These are phyloP conservation scores for Timema cristinae DNA, from an alignment of 2,888 invertebrate genomes.

Conservation along the genomic window DNA sequence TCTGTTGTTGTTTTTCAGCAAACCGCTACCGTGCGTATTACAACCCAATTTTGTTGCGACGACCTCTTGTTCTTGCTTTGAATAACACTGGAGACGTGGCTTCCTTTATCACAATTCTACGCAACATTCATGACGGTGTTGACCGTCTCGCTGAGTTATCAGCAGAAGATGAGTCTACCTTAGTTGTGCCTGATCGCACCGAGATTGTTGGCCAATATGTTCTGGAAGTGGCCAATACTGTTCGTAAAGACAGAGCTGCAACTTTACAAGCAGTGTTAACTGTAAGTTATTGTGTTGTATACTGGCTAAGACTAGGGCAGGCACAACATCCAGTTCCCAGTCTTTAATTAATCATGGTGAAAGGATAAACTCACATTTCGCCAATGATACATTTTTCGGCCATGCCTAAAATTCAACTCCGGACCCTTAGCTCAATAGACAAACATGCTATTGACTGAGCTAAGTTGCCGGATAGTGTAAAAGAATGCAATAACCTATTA, in stretches of 20 bases:
- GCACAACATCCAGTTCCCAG: too few relatives aligned
- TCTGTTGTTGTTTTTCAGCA: conserved; percentile 33
- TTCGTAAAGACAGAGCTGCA: conserved; percentile 46
- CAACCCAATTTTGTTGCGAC: conserved; percentile 50
- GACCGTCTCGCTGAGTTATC: conserved; percentile 35
- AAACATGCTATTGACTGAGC: too few relatives aligned
- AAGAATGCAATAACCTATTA: too few relatives aligned
- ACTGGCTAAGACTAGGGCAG: too few relatives aligned
- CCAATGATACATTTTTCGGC: too few relatives aligned
- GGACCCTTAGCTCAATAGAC: too few relatives aligned
- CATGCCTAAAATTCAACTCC: too few relatives aligned
- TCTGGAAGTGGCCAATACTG: conserved; percentile 48
- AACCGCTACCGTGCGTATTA: conserved; percentile 57
- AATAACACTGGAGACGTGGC: conserved; percentile 57
- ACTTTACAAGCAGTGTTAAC: conserved; percentile 41
- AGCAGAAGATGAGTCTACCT: conserved; percentile 40
- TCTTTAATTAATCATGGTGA: too few relatives aligned
- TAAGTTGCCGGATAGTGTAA: too few relatives aligned
- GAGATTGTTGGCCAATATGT: conserved; percentile 56
- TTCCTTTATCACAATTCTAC: conserved; percentile 59
- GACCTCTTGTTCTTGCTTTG: conserved; percentile 56
- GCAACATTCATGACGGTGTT: conserved; percentile 49
- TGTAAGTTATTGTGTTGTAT: conserved; percentile 10
- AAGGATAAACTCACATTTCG: too few relatives aligned
- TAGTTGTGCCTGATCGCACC: conserved; percentile 37